These are phyloP conservation scores for Phragmatobia fuliginosa DNA, from an alignment of 2,888 invertebrate genomes.

Conservation along the genomic window DNA sequence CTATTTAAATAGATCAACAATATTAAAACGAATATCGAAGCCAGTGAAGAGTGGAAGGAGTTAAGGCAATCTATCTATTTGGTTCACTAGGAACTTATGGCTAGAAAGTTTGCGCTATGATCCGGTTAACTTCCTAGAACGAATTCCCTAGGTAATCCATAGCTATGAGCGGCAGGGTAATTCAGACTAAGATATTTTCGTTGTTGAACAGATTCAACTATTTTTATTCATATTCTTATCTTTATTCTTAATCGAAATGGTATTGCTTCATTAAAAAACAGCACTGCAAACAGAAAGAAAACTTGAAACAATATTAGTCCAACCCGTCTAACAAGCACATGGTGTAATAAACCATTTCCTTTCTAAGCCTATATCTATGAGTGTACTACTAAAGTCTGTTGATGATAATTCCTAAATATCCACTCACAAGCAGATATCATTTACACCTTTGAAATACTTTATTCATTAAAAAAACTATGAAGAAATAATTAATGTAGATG, in stretches of 20 bases:
- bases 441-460: neutral
- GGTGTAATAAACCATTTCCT: too few relatives aligned
- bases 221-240: neutral
- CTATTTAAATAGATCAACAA: neutral
- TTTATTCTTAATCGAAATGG: neutral
- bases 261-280: too few relatives aligned
- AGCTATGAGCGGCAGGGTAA: neutral
- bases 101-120: constrained; percentile 7
- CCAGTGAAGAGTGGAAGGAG: neutral
- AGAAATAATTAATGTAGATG: neutral
- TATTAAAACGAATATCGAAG: neutral
- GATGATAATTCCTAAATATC: neutral
- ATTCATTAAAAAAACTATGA: neutral
- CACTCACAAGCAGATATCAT: neutral
- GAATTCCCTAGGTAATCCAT: neutral
- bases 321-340: too few relatives aligned
- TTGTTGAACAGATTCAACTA: neutral
- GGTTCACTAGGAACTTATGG: constrained; percentile 8
- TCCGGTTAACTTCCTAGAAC: neutral
- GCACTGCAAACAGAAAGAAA: too few relatives aligned
- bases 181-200: neutral
- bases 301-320: too few relatives aligned
- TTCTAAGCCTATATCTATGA: too few relatives aligned
- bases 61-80: neutral
- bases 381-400: too few relatives aligned